phyloP scores from a whole-genome alignment of 2,113 vertebrate species.

The Eulemur rufifrons region DNA sequence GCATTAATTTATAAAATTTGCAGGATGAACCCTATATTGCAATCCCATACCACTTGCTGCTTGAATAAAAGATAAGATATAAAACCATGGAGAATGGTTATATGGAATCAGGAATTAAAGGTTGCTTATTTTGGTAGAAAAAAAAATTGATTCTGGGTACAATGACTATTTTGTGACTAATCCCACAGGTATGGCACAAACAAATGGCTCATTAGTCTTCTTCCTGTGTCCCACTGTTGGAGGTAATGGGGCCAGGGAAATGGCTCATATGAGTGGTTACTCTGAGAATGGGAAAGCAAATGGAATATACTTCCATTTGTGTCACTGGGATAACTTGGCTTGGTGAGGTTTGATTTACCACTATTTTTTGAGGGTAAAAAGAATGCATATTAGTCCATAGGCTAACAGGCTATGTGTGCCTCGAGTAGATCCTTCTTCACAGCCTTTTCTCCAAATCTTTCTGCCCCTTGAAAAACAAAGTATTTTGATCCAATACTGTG shows the following conservation, averaged over 20 bases:
- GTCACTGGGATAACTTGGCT: not conserved
- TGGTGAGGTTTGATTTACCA: not conserved
- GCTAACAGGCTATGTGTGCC: not conserved
- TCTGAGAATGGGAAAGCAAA: not conserved
- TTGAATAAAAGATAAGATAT: not conserved
- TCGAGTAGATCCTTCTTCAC: not conserved
- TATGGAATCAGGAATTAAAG: not conserved
- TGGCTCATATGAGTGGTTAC: not conserved
- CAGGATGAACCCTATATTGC: not conserved
- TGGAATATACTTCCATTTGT: not conserved
- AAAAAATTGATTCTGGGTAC: not conserved
- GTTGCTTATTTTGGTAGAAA: conserved; percentile 15
- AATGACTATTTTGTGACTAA: not conserved
- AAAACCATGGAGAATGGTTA: not conserved
- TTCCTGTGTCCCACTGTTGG: not conserved
- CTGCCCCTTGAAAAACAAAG: not conserved
- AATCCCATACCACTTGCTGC: not conserved
- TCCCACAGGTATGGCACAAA: not conserved
- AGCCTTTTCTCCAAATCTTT: not conserved
- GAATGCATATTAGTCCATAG: not conserved
- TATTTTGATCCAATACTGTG: not conserved
- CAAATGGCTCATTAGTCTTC: not conserved
- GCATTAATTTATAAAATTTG: not conserved
- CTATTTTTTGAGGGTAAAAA: not conserved
- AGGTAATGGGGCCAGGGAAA: not conserved